Evolutionary conservation across 2,797 vertebrate species (phyloP).

Genomic region (Lithobates pipiens): DNA sequence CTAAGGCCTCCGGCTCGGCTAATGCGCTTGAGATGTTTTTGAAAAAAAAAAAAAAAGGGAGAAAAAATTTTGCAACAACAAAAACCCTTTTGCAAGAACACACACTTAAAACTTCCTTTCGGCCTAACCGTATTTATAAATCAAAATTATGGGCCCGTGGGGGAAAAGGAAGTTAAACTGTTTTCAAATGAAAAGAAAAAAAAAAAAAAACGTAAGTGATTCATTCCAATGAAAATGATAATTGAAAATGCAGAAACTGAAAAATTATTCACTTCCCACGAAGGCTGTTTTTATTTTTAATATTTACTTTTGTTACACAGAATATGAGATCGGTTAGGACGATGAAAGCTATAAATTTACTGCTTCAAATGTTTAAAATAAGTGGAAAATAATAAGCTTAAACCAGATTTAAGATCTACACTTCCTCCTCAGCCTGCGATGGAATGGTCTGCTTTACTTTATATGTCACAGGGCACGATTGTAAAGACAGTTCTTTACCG

Average conservation of each 20-base stretch:
- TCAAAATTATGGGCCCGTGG: conserved; percentile 81
- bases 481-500: conserved; percentile 62
- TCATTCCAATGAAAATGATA: conserved; percentile 77
- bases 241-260: conserved; percentile 78
- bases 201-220: conserved; percentile 68
- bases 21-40: conserved; percentile 59
- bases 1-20: conserved; percentile 25
- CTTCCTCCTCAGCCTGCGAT: conserved; percentile 65
- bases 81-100: conserved; percentile 64
- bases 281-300: conserved; percentile 64
- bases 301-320: conserved; percentile 65
- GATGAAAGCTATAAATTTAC: conserved; percentile 61
- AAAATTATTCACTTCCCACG: conserved; percentile 62
- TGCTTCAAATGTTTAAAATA: conserved; percentile 65
- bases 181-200: conserved; percentile 73
- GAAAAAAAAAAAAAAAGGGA: conserved; percentile 65
- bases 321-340: conserved; percentile 59
- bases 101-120: conserved; percentile 78
- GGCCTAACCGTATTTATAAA: conserved; percentile 78
- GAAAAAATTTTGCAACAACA: conserved; percentile 64
- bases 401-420: conserved; percentile 60
- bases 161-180: conserved; percentile 80
- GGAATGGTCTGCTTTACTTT: conserved; percentile 63
- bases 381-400: conserved; percentile 67
- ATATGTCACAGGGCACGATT: conserved; percentile 58